phyloP scores from a whole-genome alignment of 2,888 invertebrate genomes.

The Heteromurus nitidus region DNA sequence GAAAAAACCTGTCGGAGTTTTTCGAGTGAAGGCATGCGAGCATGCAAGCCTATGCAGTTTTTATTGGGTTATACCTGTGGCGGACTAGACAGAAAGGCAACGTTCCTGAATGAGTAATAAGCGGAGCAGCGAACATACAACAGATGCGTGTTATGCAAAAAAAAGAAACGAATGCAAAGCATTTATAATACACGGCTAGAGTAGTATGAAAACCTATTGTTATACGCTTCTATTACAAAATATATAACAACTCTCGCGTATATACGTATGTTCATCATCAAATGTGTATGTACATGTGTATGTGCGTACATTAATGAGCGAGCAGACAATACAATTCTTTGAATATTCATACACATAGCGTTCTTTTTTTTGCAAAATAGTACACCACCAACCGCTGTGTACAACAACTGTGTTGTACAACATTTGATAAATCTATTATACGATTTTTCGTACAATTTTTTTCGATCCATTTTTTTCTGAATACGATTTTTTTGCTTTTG shows the following conservation, averaged over 20 bases:
- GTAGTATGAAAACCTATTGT: too few species aligned
- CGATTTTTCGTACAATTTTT: background rate
- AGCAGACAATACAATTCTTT: constrained; percentile 42
- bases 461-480: too few species aligned
- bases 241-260: background rate
- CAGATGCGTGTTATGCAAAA: constrained; percentile 44
- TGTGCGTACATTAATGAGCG: constrained; percentile 46
- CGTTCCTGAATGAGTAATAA: constrained; percentile 43
- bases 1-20: background rate
- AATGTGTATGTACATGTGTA: background rate
- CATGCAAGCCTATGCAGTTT: background rate
- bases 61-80: constrained; percentile 1
- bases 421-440: background rate
- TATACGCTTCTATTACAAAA: too few species aligned
- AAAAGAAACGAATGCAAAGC: background rate
- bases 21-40: background rate
- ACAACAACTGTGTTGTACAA: background rate
- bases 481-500: background rate
- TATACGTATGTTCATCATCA: background rate
- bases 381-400: background rate
- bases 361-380: constrained; percentile 46
- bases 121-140: too few species aligned
- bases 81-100: constrained; percentile 60
- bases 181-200: constrained; percentile 17
- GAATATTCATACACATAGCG: constrained; percentile 44